A percentile compares a stretch with the other conserved stretches of the same genome.
phyloP scores from a whole-genome alignment of 2,797 vertebrate genomes.

The Lacerta viridis region DNA sequence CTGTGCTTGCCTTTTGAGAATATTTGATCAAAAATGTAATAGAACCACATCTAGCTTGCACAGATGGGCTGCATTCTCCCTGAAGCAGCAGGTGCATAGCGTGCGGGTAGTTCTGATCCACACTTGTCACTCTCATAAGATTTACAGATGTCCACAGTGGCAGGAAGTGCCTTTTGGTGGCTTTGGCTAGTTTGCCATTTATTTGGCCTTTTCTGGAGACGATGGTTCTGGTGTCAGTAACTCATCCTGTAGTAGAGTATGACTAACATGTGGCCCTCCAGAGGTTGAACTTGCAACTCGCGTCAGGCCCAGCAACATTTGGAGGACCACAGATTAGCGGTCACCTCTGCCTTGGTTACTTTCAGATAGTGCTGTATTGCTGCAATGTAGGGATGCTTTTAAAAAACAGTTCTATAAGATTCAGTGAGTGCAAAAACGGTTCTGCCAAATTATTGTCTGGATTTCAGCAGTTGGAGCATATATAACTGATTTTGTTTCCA shows the following conservation, averaged over 20 bases:
- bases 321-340: no score
- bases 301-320: no score
- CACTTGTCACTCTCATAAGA: neutral
- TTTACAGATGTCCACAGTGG: neutral
- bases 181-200: neutral
- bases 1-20: neutral
- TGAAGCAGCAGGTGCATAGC: neutral
- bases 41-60: neutral
- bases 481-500: neutral
- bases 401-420: slow-evolving; percentile 7
- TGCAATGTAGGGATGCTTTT: neutral
- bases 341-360: neutral
- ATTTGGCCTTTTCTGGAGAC: neutral
- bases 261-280: no score
- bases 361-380: neutral
- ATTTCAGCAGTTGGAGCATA: neutral
- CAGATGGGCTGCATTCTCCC: neutral
- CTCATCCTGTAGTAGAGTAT: no score
- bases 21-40: neutral
- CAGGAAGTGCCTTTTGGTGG: neutral
- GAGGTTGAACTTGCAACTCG: no score
- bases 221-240: neutral
- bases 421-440: neutral
- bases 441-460: neutral
- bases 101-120: neutral